Evolutionary conservation across 1,140 invertebrate species (phyloP).

Genomic region (Sitobion miscanthi): DNA sequence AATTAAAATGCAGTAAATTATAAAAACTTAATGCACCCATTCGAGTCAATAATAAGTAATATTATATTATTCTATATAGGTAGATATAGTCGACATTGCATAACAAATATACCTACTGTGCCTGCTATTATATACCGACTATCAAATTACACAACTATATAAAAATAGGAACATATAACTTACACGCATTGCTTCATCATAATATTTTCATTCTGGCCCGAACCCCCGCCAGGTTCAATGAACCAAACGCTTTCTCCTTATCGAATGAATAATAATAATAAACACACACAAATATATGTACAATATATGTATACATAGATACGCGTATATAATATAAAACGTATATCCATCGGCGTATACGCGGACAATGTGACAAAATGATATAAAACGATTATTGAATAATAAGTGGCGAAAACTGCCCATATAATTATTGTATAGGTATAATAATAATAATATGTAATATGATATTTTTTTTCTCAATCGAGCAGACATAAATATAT

Average conservation of each 20-base stretch:
- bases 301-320: neutral
- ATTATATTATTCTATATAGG: neutral
- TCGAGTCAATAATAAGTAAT: neutral
- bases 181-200: conserved; percentile 29
- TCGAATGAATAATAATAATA: neutral
- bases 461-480: conserved; percentile 7
- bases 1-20: neutral
- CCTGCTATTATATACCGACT: neutral
- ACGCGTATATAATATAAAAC: neutral
- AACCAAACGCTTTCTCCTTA: conserved; percentile 55
- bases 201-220: conserved; percentile 52
- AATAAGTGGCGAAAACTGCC: conserved; percentile 27
- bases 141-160: conserved; percentile 51
- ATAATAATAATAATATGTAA: neutral
- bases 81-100: neutral
- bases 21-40: neutral
- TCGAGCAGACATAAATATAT: neutral
- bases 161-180: conserved; percentile 34
- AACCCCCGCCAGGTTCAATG: conserved; percentile 50
- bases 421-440: neutral
- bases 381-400: conserved; percentile 45
- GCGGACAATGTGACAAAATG: conserved; percentile 38
- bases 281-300: neutral
- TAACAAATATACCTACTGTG: neutral
- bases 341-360: neutral